phyloP scores from a whole-genome alignment of 1,140 invertebrate species.

The Drosophila watanabei region DNA sequence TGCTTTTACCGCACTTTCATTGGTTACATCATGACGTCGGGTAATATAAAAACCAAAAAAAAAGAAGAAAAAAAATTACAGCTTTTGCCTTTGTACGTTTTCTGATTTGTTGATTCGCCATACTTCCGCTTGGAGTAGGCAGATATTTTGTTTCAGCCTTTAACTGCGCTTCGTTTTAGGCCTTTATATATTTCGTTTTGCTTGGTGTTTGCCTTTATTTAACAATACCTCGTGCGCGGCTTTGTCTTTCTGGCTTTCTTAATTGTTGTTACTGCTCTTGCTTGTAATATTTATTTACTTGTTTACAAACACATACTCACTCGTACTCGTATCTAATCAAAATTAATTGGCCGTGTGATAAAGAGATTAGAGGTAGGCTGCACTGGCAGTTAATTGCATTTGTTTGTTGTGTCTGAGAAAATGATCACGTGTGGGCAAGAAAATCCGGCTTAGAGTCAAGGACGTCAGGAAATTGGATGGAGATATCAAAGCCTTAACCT shows the following conservation, averaged over 20 bases:
- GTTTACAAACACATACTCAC: neutral
- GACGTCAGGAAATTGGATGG: slow-evolving; percentile 61
- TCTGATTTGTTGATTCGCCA: slow-evolving; percentile 56
- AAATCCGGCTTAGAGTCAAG: slow-evolving; percentile 65
- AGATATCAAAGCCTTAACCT: slow-evolving; percentile 6
- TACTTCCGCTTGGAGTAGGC: slow-evolving; percentile 62
- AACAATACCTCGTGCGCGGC: neutral
- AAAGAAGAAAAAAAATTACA: slow-evolving; percentile 33
- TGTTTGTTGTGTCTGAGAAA: slow-evolving; percentile 42
- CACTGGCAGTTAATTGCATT: slow-evolving; percentile 54
- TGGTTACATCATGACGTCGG: slow-evolving; percentile 65
- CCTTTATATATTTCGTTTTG: slow-evolving; percentile 47
- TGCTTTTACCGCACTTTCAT: slow-evolving; percentile 67
- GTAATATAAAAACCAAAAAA: slow-evolving; percentile 23
- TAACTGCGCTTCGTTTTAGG: slow-evolving; percentile 60
- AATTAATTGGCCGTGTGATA: slow-evolving; percentile 80
- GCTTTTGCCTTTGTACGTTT: slow-evolving; percentile 43
- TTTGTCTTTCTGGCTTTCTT: slow-evolving; percentile 17
- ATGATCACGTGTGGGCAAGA: slow-evolving; percentile 17
- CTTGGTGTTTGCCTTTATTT: slow-evolving; percentile 24
- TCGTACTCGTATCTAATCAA: slow-evolving; percentile 54
- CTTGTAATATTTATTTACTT: slow-evolving; percentile 30
- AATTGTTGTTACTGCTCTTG: slow-evolving; percentile 15
- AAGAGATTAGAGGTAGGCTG: slow-evolving; percentile 60
- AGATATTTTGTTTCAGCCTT: slow-evolving; percentile 52